Evolutionary conservation across 1,140 invertebrate species (phyloP), one percentile per base, ranked within the genome.

Genomic region (Zaprionus inermis): DNA sequence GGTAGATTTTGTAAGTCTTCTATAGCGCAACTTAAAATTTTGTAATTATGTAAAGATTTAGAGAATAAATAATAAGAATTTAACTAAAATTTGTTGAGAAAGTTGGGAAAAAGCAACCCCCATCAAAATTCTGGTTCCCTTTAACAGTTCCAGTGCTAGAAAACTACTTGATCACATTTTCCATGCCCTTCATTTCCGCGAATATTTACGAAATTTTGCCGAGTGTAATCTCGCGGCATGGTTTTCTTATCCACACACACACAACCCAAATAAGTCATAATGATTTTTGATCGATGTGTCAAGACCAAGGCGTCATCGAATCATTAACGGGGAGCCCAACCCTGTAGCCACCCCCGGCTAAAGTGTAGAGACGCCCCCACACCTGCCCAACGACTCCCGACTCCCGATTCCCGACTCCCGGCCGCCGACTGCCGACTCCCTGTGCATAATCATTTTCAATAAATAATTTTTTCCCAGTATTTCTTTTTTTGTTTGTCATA

Each of bases 271-370:
- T 76, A 89, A 88, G 84, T 83, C 84, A 84, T 89, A 84, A 88
- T 89, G 84, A 89, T 89, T 89, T 88, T 88, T 88, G 84, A 88
- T 88, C 80, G 84, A 88, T 88, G 84, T 78, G 74, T 68, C 84
- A 81, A 77, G 73, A 74, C 84, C 73, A 82, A 83, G 77, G 70
- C 80, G 84, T 79, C 84, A 74, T 55, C 84, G 80, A 79, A 77
- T 83, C 83, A 88, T 84, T 88, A 86, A 80, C 83, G 38, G 32
- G 49, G 59, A 78, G 69, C 69, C 56, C 64, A 66, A 59, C 54
- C 54, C 20, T 30, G n/a, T 22, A 41, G 49, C 41, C 64, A 41
- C 41, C 77, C 58, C 44, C 14, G 16, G 7, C 24, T 28, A 16
- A 16, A 18, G 44, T 10, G 44, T 16, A 16, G 44, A 1, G 9